Conservation (phyloP, 2,797 vertebrate genomes). For the Dallia pectoralis region DNA sequence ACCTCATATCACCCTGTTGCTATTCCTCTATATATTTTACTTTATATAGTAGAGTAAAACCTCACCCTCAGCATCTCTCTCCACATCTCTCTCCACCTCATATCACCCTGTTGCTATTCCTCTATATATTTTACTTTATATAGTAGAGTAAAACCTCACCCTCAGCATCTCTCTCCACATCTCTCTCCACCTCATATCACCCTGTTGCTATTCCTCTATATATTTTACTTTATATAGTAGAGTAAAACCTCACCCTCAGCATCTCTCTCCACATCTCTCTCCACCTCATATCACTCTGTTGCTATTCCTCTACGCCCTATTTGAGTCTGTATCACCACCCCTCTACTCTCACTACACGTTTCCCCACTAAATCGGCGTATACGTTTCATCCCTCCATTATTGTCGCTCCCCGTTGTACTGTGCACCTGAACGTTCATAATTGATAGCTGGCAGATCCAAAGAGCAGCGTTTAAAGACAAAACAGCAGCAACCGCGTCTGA, state of each 20-base stretch:
- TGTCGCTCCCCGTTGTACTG: slow-evolving; percentile 58
- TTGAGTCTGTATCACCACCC: slow-evolving; percentile 29
- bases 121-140: no score
- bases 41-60: neutral
- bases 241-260: no score
- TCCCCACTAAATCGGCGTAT: slow-evolving; percentile 59
- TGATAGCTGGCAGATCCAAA: slow-evolving; percentile 54
- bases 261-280: no score
- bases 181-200: neutral
- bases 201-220: no score
- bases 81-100: neutral
- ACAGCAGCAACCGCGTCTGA: slow-evolving; percentile 46
- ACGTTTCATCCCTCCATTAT: slow-evolving; percentile 66
- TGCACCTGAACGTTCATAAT: slow-evolving; percentile 61
- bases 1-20: neutral
- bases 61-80: no score
- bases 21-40: no score
- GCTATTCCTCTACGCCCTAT: neutral
- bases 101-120: no score
- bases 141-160: neutral
- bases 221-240: no score
- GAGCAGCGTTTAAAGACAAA: slow-evolving; percentile 48
- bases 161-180: no score
- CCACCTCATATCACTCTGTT: no score
- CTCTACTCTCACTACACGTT: slow-evolving; percentile 31